Evolutionary conservation across 2,888 invertebrate species (phyloP).

Genomic region (Gari tellinella): DNA sequence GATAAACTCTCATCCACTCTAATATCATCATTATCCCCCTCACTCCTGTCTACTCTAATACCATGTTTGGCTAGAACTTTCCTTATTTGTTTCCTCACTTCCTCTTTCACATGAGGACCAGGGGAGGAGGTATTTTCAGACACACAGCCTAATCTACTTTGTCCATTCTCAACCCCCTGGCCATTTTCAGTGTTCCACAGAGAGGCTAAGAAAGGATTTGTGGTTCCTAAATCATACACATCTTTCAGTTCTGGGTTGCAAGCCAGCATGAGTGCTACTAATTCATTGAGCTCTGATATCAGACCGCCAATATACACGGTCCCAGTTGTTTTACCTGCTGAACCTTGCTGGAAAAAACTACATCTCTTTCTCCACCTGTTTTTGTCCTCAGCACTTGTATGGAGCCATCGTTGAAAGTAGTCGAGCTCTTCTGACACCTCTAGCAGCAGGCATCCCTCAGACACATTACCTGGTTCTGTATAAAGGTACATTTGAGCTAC

Average conservation of each 20-base stretch:
- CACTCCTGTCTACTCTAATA: background rate
- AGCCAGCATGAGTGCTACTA: conserved; percentile 52
- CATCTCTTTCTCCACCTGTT: conserved; percentile 49
- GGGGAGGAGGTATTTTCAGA: too few relatives aligned
- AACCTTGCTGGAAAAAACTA: conserved; percentile 29
- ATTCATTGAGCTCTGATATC: conserved; percentile 52
- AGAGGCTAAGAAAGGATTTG: conserved; percentile 11
- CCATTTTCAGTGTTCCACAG: too few relatives aligned
- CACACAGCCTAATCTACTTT: too few relatives aligned
- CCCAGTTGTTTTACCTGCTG: background rate
- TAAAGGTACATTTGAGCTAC: conserved; percentile 42
- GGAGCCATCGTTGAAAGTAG: conserved; percentile 55
- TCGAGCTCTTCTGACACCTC: conserved; percentile 28
- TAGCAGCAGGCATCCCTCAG: conserved; percentile 39
- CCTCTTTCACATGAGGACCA: too few relatives aligned
- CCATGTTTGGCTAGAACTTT: too few relatives aligned
- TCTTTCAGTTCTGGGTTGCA: conserved; percentile 35
- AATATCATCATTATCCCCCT: conserved; percentile 6
- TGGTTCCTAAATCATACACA: conserved; percentile 32
- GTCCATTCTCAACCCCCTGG: too few relatives aligned
- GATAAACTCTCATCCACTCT: conserved; percentile 31
- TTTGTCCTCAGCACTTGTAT: conserved; percentile 58
- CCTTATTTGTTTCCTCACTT: too few relatives aligned
- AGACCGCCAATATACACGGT: conserved; percentile 50
- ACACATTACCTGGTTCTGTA: conserved; percentile 26